Evolutionary conservation across 37 sponge, comb jelly and placozoan genomes (phyloP).

Genomic region (Chondrosia reniformis): DNA sequence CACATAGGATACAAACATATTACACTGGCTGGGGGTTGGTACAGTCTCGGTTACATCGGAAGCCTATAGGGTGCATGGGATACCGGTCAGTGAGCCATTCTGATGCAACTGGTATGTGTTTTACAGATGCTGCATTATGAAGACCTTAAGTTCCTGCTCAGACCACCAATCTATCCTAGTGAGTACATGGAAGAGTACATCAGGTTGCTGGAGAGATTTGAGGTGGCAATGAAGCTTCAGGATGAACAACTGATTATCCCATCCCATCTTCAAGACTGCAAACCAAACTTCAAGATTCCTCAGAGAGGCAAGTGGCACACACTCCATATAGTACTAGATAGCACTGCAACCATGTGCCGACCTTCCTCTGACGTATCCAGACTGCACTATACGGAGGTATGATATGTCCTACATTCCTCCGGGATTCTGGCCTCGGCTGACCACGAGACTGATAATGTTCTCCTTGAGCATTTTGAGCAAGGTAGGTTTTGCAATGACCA

Average conservation of each 20-base stretch:
- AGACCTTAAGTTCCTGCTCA: constrained; percentile 27
- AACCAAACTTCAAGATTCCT: constrained; percentile 16
- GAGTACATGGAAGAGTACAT: constrained; percentile 58
- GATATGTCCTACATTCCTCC: constrained; percentile 77
- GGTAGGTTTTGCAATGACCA: background rate
- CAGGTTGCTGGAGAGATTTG: constrained; percentile 68
- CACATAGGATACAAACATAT: too few species aligned
- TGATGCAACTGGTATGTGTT: too few species aligned
- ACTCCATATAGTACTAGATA: too few species aligned
- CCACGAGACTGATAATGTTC: constrained; percentile 59
- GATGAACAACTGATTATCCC: constrained; percentile 63
- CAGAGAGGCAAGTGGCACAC: background rate
- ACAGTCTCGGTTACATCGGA: too few species aligned
- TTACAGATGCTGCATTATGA: constrained; percentile 21
- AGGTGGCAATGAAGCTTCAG: constrained; percentile 54
- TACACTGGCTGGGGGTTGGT: too few species aligned
- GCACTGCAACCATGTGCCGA: too few species aligned
- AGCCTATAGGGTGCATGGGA: too few species aligned
- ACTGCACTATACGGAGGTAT: constrained; percentile 58
- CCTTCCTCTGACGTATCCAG: constrained; percentile 28
- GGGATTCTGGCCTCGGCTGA: constrained; percentile 80
- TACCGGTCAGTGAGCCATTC: too few species aligned
- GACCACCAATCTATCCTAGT: constrained; percentile 49
- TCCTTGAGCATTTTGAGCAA: constrained; percentile 2
- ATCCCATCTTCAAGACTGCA: constrained; percentile 55